Evolutionary conservation across 2,888 invertebrate species (phyloP).

Genomic region (Pachydiplax longipennis): DNA sequence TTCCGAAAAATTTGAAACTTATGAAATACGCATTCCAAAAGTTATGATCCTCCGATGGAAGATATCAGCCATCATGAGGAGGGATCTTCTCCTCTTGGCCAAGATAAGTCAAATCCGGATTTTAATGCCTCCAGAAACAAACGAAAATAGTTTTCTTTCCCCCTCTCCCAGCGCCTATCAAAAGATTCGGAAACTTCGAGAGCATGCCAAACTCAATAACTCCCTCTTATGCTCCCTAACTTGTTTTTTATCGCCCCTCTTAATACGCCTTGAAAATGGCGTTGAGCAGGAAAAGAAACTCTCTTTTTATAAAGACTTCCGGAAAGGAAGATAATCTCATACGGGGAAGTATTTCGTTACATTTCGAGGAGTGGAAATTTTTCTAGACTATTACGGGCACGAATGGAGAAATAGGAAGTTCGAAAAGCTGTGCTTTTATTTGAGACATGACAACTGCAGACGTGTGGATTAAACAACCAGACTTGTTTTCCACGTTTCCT

Average conservation of each 20-base stretch:
- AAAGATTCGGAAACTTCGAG: constrained; percentile 28
- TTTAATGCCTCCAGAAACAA: constrained; percentile 24
- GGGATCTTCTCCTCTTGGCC: neutral
- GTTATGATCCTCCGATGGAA: neutral
- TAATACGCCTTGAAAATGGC: neutral
- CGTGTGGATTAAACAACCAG: no score
- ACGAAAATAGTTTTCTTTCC: neutral
- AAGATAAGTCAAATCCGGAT: neutral
- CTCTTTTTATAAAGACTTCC: neutral
- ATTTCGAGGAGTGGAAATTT: neutral
- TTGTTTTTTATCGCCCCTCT: neutral
- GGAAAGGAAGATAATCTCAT: constrained; percentile 1
- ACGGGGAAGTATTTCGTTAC: neutral
- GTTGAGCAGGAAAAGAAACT: neutral
- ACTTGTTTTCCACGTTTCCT: no score
- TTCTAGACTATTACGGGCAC: neutral
- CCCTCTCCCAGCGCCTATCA: neutral
- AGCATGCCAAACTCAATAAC: constrained; percentile 39
- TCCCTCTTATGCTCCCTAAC: neutral
- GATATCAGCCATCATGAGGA: neutral
- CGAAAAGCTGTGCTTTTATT: no score
- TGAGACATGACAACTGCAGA: no score
- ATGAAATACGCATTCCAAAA: neutral
- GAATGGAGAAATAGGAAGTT: neutral
- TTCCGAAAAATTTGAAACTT: no score